Conservation (phyloP, 2,888 invertebrate genomes). For the Leptothorax acervorum region DNA sequence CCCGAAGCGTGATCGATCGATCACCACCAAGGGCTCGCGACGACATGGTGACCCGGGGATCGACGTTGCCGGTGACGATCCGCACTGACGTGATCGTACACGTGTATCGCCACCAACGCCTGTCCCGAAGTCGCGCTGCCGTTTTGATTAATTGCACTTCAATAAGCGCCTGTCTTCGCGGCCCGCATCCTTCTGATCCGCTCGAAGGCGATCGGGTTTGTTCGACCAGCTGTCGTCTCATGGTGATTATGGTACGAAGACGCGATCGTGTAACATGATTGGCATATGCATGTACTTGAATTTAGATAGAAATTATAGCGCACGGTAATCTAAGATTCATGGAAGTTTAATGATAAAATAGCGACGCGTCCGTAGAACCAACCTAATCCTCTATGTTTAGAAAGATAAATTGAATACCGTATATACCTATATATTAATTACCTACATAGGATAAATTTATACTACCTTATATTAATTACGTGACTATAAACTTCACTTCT, state of each 20-base stretch:
- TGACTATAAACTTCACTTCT: not conserved
- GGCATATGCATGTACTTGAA: conserved; percentile 25
- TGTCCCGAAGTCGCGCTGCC: conserved; percentile 56
- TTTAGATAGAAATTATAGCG: conserved; percentile 27
- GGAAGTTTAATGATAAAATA: conserved; percentile 8
- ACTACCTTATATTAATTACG: not conserved
- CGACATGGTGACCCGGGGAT: conserved; percentile 74
- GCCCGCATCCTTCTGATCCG: conserved; percentile 51
- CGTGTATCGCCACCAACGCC: conserved; percentile 64
- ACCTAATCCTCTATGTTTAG: not conserved
- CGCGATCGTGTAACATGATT: conserved; percentile 35
- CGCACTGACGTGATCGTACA: conserved; percentile 65
- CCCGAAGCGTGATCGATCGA: conserved; percentile 82
- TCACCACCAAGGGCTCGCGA: conserved; percentile 76
- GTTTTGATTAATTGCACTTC: conserved; percentile 81
- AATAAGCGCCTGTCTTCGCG: conserved; percentile 76
- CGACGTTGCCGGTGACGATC: conserved; percentile 74
- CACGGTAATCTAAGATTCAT: not conserved
- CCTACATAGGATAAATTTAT: not conserved
- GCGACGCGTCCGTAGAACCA: not conserved
- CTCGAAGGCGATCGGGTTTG: conserved; percentile 44
- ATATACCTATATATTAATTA: not conserved
- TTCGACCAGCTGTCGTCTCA: conserved; percentile 50
- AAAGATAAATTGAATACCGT: not conserved
- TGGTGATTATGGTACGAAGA: conserved; percentile 39